Percentiles rank a stretch among this genome's conserved stretches.
These are phyloP conservation scores for Boleophthalmus pectinirostris DNA, from an alignment of 2,113 vertebrate species.

Conservation along the genomic window DNA sequence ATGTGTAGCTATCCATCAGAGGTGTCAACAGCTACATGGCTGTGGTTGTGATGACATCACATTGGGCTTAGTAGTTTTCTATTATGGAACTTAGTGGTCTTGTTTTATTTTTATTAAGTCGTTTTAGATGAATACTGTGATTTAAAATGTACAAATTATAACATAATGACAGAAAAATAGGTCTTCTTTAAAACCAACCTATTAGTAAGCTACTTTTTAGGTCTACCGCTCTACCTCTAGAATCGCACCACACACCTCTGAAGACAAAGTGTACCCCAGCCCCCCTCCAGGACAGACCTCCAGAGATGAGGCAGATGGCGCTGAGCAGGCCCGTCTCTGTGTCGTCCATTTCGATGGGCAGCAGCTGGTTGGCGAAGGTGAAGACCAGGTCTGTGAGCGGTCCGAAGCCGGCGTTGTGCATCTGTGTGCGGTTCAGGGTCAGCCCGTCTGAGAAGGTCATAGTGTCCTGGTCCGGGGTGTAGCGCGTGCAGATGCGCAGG, in stretches of 20 bases:
- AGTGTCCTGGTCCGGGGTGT: constrained; percentile 97
- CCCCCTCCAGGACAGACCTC: constrained; percentile 78
- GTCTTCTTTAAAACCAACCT: too few species aligned
- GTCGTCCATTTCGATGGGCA: constrained; percentile 99
- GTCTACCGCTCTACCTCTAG: background rate
- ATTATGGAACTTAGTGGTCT: too few species aligned
- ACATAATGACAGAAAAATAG: too few species aligned
- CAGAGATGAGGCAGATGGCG: constrained; percentile 98
- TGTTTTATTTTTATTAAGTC: too few species aligned
- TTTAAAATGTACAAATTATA: too few species aligned
- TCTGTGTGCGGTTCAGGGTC: constrained; percentile 97
- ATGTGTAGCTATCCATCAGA: too few species aligned
- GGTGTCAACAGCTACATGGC: too few species aligned
- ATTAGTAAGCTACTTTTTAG: too few species aligned
- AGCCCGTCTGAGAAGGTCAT: constrained; percentile 99
- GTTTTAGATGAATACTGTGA: too few species aligned
- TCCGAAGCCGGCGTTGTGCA: constrained; percentile 98
- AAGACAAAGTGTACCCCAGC: background rate
- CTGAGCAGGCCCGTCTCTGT: constrained; percentile 98
- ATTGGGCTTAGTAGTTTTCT: too few species aligned
- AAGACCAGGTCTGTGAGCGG: constrained; percentile 97
- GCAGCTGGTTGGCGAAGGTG: constrained; percentile 97
- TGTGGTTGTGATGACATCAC: too few species aligned
- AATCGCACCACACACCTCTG: background rate
- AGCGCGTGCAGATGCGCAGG: constrained; percentile 96